Conservation (phyloP, 2,797 vertebrate species). For the Chiloscyllium punctatum region DNA sequence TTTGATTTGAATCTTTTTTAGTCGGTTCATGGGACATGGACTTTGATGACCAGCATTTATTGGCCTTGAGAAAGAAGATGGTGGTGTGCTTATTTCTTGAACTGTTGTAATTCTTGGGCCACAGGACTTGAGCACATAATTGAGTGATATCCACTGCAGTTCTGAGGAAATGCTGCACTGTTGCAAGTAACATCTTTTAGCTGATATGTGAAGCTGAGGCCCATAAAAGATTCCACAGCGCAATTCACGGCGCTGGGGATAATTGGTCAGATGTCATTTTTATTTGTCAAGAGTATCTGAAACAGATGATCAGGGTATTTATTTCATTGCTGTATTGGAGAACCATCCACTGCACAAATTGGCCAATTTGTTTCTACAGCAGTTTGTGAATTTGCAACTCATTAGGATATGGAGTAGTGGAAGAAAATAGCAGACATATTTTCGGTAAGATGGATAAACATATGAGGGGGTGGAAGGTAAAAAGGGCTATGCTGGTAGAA, state of each 20-base stretch:
- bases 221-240: background rate
- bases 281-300: background rate
- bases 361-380: background rate
- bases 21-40: too few relatives aligned
- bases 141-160: background rate
- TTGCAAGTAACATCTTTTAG: background rate
- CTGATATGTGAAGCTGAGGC: background rate
- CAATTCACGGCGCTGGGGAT: background rate
- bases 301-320: background rate
- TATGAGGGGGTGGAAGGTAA: background rate
- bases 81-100: too few relatives aligned
- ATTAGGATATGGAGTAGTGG: background rate
- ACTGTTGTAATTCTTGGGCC: too few relatives aligned
- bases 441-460: background rate
- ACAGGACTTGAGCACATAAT: background rate
- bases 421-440: background rate
- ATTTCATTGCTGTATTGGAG: background rate
- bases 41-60: too few relatives aligned
- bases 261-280: background rate
- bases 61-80: too few relatives aligned
- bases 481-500: background rate
- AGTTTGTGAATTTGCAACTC: background rate
- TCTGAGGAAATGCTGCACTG: background rate
- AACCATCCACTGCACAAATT: background rate
- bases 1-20: too few relatives aligned